phyloP scores from a whole-genome alignment of 2,797 vertebrate species.

The Alouatta caraya region DNA sequence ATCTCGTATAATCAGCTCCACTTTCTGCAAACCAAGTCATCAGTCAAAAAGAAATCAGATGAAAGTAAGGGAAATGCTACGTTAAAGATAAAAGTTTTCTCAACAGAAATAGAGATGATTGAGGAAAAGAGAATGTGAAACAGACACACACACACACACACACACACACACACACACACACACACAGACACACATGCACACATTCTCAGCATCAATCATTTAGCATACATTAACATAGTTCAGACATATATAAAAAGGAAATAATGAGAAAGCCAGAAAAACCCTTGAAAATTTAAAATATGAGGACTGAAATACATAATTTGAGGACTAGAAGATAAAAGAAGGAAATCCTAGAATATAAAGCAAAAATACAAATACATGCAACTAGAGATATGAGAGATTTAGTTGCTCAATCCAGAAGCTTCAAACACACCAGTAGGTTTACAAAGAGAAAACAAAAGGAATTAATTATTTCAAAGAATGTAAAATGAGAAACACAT shows the following conservation, averaged over 20 bases:
- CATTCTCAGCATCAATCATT: neutral
- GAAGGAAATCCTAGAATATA: neutral
- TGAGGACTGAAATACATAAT: neutral
- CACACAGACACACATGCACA: neutral
- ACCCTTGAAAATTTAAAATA: neutral
- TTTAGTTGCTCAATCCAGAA: neutral
- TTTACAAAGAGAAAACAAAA: neutral
- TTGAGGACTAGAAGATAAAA: neutral
- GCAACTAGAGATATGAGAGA: neutral
- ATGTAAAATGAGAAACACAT: neutral
- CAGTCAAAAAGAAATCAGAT: neutral
- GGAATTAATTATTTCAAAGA: neutral
- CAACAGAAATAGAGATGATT: neutral
- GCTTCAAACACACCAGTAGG: neutral
- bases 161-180: neutral
- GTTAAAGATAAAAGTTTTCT: neutral
- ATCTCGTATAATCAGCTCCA: accelerated
- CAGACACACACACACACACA: neutral
- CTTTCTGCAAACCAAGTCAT: neutral
- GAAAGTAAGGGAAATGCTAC: neutral
- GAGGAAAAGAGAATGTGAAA: neutral
- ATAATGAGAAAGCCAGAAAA: neutral
- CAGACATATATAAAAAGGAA: neutral
- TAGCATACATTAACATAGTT: neutral
- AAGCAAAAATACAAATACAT: neutral